Percentiles rank a stretch among this genome's conserved stretches.
Evolutionary conservation across 2,113 vertebrate species (phyloP).

Genomic region (Uropsilus gracilis): DNA sequence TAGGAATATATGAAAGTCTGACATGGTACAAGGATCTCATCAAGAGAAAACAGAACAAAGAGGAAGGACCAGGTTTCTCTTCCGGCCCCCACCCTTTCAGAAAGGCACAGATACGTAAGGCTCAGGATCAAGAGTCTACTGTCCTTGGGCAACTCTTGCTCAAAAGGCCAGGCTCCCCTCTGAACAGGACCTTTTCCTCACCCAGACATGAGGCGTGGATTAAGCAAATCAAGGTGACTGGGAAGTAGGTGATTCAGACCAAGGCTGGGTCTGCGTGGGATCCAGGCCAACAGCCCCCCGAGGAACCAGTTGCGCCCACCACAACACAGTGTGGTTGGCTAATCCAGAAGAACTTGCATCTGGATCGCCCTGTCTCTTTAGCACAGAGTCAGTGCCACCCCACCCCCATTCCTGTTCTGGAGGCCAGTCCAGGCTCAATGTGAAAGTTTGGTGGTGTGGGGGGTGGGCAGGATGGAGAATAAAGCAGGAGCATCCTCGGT

Average conservation of each 20-base stretch:
- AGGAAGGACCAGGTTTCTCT: neutral
- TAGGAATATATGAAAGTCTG: conserved; percentile 83
- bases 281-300: neutral
- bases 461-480: neutral
- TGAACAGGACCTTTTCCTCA: neutral
- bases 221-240: neutral
- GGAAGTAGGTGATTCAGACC: neutral
- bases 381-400: neutral
- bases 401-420: neutral
- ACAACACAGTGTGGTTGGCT: neutral
- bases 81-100: neutral
- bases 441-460: neutral
- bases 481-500: neutral
- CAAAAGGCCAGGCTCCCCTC: neutral
- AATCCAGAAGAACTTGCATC: neutral
- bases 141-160: neutral
- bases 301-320: conserved; percentile 16
- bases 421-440: conserved; percentile 34
- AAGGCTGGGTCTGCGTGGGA: neutral
- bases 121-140: neutral
- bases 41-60: conserved; percentile 64
- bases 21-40: conserved; percentile 73
- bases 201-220: neutral
- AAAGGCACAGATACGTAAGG: conserved; percentile 66
- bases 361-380: neutral